Conservation (phyloP, 2,888 invertebrate genomes). For the Hydriomena furcata region DNA sequence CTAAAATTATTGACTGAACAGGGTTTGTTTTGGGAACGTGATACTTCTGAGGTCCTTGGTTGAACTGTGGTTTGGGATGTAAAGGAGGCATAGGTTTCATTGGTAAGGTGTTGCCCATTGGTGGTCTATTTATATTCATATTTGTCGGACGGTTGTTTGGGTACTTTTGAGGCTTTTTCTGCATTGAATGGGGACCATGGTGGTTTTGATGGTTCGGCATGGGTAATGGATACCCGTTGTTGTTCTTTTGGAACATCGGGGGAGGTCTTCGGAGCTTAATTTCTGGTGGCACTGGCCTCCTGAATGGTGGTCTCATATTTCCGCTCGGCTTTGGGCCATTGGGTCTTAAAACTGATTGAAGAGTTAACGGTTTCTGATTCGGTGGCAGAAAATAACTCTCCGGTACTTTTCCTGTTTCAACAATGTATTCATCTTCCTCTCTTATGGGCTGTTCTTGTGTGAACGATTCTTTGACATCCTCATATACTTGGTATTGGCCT, state of each 20-base stretch:
- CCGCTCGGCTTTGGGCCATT: constrained; percentile 54
- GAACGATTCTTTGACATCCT: constrained; percentile 61
- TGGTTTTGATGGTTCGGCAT: constrained; percentile 62
- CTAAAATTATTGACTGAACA: constrained; percentile 58
- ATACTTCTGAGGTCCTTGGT: constrained; percentile 36
- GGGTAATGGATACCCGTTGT: constrained; percentile 60
- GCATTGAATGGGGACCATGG: constrained; percentile 49
- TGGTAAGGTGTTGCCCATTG: constrained; percentile 50
- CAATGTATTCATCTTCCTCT: constrained; percentile 67
- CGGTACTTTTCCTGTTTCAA: constrained; percentile 59
- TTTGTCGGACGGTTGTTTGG: constrained; percentile 48
- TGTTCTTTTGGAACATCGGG: constrained; percentile 53
- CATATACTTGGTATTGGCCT: constrained; percentile 66
- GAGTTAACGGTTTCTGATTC: constrained; percentile 69
- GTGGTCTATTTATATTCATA: constrained; percentile 55
- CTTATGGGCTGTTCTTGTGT: constrained; percentile 62
- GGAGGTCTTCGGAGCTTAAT: constrained; percentile 71
- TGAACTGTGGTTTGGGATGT: constrained; percentile 41
- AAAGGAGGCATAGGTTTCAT: constrained; percentile 63
- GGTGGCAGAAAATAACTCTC: constrained; percentile 64
- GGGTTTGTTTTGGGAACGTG: constrained; percentile 44
- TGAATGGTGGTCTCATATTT: constrained; percentile 63
- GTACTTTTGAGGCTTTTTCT: constrained; percentile 57
- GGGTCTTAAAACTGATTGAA: constrained; percentile 74
- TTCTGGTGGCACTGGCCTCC: constrained; percentile 73